Evolutionary conservation across 1,140 invertebrate genomes (phyloP).

Genomic region (Drosophila ananassae): DNA sequence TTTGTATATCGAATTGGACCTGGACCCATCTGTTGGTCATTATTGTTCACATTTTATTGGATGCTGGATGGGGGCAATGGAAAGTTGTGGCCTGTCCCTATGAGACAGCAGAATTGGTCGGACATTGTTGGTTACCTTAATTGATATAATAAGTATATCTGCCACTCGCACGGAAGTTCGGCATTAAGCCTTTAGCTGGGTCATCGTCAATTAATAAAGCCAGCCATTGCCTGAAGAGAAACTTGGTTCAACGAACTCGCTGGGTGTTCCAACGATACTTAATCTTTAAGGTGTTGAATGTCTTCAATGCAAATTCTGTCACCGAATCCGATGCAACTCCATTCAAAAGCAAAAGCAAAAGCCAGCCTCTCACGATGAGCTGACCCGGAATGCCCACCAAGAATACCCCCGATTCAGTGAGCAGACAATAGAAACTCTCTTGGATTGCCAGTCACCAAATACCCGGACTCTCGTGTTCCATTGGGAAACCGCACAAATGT

Average conservation of each 20-base stretch:
- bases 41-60: slow-evolving; percentile 51
- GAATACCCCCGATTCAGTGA: neutral
- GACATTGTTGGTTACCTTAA: slow-evolving; percentile 64
- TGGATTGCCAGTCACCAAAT: slow-evolving; percentile 15
- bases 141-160: slow-evolving; percentile 70
- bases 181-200: slow-evolving; percentile 66
- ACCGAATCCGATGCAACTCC: slow-evolving; percentile 2
- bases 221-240: slow-evolving; percentile 18
- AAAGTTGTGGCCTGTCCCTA: slow-evolving; percentile 52
- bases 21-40: slow-evolving; percentile 56
- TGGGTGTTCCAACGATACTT: slow-evolving; percentile 2
- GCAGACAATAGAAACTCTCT: slow-evolving; percentile 25
- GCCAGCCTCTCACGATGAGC: slow-evolving; percentile 12
- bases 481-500: slow-evolving; percentile 14
- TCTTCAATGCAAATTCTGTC: slow-evolving; percentile 6
- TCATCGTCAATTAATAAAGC: slow-evolving; percentile 54
- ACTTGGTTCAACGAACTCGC: slow-evolving; percentile 24
- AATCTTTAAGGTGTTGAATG: slow-evolving; percentile 4
- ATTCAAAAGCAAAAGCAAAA: neutral
- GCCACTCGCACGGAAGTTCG: slow-evolving; percentile 55
- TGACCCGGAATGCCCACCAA: slow-evolving; percentile 27
- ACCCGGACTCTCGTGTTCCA: slow-evolving; percentile 21
- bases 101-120: slow-evolving; percentile 59
- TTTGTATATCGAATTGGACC: slow-evolving; percentile 19
- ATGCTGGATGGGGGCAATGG: slow-evolving; percentile 23